Conservation (phyloP, 2,113 vertebrate species). For the pig (Sus scrofa) region DNA sequence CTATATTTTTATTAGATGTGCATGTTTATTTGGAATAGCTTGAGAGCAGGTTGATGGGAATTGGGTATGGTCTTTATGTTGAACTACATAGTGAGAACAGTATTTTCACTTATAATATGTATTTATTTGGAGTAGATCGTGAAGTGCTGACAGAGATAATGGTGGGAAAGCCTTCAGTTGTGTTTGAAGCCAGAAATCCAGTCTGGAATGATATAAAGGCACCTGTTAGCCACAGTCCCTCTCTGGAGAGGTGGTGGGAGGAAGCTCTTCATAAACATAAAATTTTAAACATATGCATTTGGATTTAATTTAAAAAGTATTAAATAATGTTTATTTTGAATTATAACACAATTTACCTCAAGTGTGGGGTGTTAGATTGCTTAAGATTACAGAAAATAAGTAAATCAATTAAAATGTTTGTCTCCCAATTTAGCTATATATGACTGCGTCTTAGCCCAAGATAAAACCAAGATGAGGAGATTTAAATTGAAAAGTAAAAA, state of each 20-base stretch:
- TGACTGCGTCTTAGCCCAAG: slow-evolving; percentile 29
- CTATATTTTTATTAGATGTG: background rate
- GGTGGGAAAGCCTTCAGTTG: background rate
- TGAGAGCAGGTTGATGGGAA: background rate
- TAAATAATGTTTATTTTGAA: slow-evolving; percentile 45
- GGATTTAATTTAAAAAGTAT: slow-evolving; percentile 24
- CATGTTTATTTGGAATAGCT: slow-evolving; percentile 51
- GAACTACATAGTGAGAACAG: background rate
- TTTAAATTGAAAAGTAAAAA: slow-evolving; percentile 44
- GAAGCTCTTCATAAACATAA: background rate
- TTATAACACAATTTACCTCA: slow-evolving; percentile 14
- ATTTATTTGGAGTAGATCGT: background rate
- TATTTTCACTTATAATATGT: background rate
- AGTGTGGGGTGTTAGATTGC: slow-evolving; percentile 6
- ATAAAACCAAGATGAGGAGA: slow-evolving; percentile 28
- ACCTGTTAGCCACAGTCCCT: background rate
- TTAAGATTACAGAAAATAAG: slow-evolving; percentile 59
- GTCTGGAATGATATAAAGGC: background rate
- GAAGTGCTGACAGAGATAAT: background rate
- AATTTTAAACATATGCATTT: background rate
- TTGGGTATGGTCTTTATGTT: background rate
- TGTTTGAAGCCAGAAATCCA: background rate
- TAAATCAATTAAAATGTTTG: slow-evolving; percentile 52
- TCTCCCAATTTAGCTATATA: slow-evolving; percentile 43
- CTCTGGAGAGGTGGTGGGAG: background rate